Base-by-base conservation (phyloP, 2,113 vertebrate species). In the Gracilinanus agilis region DNA sequence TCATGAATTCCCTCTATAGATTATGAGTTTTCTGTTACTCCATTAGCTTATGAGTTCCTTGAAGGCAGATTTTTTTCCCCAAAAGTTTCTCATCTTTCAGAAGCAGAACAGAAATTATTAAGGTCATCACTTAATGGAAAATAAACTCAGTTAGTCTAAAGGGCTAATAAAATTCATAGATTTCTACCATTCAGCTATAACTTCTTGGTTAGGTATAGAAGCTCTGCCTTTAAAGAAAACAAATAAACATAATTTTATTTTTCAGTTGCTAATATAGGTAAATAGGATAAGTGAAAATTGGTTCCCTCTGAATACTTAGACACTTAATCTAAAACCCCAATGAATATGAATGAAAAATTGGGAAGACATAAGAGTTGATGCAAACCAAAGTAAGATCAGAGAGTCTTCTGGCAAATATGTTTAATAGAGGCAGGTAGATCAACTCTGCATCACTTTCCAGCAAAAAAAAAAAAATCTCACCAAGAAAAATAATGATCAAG, bases 31-130 rank as follows among this genome's bases (percentile, higher is more conserved):
- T 7, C n/a, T 75, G 34, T 21, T 75, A n/a, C 13, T 75, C 13
- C 34, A 75, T n/a, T 75, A n/a, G 4, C n/a, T 75, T 75, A 4
- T n/a, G 67, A n/a, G 13, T 19, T n/a, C 67, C 67, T 75, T 75
- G 34, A n/a, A 34, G 67, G 13, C 67, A 75, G 13, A 5, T 49
- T 49, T 49, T 49, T 49, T 49, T 49, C 5, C 5, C 49, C 5
- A 44, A 67, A 24, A 0, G 16, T 90, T 91, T 93, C 88, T 90
- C 61, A 53, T 58, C 55, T 95, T 93, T 95, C 34, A 53, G 16
- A 53, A 94, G 40, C 0, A 90, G 12, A 49, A 54, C 29, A 29
- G 1, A 12, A 91, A 6, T 2, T 24, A 0, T 19, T 53, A 92
- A 91, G 44, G 93, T 9, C 75, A 29, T 13, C 16, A 53, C 13